Evolutionary conservation across 2,888 invertebrate species (phyloP).

Genomic region (Eupithecia abbreviata): DNA sequence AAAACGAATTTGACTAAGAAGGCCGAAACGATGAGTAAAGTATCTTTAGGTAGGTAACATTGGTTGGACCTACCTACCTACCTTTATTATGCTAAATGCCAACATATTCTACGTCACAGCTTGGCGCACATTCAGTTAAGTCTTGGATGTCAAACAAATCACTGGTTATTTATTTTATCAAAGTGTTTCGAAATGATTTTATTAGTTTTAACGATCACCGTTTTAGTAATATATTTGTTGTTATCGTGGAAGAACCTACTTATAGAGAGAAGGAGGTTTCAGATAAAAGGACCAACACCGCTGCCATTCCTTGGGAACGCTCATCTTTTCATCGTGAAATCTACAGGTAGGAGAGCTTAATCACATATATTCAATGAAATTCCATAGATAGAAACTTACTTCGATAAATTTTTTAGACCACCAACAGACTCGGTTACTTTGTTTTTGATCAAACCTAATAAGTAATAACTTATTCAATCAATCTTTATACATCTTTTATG

Average conservation of each 20-base stretch:
- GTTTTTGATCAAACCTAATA: too few relatives aligned
- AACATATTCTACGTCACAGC: not conserved
- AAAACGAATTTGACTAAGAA: too few relatives aligned
- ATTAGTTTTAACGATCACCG: constrained; percentile 44
- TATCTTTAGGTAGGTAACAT: too few relatives aligned
- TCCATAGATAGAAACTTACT: not conserved
- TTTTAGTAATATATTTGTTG: constrained; percentile 44
- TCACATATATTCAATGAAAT: not conserved
- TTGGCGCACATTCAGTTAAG: constrained; percentile 1
- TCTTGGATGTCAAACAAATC: constrained; percentile 18
- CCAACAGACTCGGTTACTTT: not conserved
- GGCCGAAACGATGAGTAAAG: too few relatives aligned
- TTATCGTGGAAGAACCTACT: constrained; percentile 60
- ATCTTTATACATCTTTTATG: too few relatives aligned
- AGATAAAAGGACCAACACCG: constrained; percentile 62
- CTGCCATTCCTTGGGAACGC: constrained; percentile 81
- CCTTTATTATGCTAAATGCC: not conserved
- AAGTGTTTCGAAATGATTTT: constrained; percentile 46
- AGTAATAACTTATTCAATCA: too few relatives aligned
- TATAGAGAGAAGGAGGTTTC: constrained; percentile 47
- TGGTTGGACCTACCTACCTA: not conserved
- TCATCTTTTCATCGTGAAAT: constrained; percentile 68
- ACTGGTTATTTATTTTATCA: constrained; percentile 17
- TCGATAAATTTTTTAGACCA: not conserved
- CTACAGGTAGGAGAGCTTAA: constrained; percentile 57